Evolutionary conservation across 1,140 invertebrate genomes (phyloP).

Genomic region (Calycopis cecrops): DNA sequence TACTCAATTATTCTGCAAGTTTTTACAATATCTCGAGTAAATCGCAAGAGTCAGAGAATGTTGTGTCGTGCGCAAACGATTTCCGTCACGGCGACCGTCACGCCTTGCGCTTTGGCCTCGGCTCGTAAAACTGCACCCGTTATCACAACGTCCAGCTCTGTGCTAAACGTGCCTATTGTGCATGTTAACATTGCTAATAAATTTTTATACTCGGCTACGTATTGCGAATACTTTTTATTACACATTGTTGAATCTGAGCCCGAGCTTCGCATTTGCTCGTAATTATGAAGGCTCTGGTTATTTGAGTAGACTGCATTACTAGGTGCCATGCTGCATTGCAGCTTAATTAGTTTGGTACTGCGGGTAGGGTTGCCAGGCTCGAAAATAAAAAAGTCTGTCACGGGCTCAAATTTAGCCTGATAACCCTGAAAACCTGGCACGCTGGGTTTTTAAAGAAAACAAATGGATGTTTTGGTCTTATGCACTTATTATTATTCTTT

Average conservation of each 20-base stretch:
- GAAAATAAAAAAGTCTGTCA: too few species aligned
- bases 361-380: too few species aligned
- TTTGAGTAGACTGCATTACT: too few species aligned
- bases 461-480: too few species aligned
- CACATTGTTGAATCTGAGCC: constrained; percentile 10
- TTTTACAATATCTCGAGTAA: too few species aligned
- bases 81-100: constrained; percentile 52
- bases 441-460: too few species aligned
- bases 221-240: constrained; percentile 1
- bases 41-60: constrained; percentile 25
- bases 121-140: constrained; percentile 59
- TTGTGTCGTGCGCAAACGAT: constrained; percentile 47
- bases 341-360: too few species aligned
- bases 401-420: too few species aligned
- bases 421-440: too few species aligned
- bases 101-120: constrained; percentile 54
- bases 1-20: too few species aligned
- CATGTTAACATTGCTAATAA: constrained; percentile 17
- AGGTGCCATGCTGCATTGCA: too few species aligned
- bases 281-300: neutral
- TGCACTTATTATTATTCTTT: too few species aligned
- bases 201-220: constrained; percentile 5
- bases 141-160: constrained; percentile 40
- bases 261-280: neutral
- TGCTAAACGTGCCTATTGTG: constrained; percentile 25